Base-by-base conservation (phyloP, 1,140 invertebrate genomes). In the Anagrus nilaparvatae region DNA sequence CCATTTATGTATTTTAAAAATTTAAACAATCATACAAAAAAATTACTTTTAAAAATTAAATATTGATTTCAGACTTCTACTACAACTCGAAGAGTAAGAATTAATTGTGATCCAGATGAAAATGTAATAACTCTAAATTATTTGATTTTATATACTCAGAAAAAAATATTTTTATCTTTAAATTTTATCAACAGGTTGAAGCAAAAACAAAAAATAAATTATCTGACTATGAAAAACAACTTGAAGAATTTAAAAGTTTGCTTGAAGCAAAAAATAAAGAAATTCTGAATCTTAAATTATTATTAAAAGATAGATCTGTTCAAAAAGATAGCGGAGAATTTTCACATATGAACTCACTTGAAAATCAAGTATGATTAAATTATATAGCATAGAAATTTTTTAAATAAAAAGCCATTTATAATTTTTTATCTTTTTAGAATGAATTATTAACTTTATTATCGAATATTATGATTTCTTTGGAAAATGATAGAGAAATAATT, bases 401-500 rank as follows among this genome's bases (percentile, higher is more conserved):
- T 21, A 10, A 19, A 29, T 41, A 41, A 37, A 34, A 34, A 34
- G 8, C 9, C 23, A 27, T 28, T 27, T 38, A 35, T 19, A 34
- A 34, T 39, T 14, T 45, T 40, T 6, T 24, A 40, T 34, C 17
- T 41, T 54, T 56, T 42, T 25, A 60, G 55, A 46, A 54, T 48
- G 39, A 55, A 46, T 25, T 55, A 43, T 23, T 57, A 36, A 25
- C 18, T n/a, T 51, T 44, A 19, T 47, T 59, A 20, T 44, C 34
- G 29, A 55, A 48, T 35, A 48, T 50, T 33, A 53, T 53, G 38
- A 25, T 32, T 8, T 46, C 50, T 14, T 49, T 59, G 45, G 46
- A 56, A 35, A 51, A 55, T 30, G 58, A 58, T 29, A 48, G 48
- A 24, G 39, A 58, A 25, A 36, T 42, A 32, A 44, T 62, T 29